Conservation (phyloP, 2,888 invertebrate species). For the Leptura quadrifasciata region DNA sequence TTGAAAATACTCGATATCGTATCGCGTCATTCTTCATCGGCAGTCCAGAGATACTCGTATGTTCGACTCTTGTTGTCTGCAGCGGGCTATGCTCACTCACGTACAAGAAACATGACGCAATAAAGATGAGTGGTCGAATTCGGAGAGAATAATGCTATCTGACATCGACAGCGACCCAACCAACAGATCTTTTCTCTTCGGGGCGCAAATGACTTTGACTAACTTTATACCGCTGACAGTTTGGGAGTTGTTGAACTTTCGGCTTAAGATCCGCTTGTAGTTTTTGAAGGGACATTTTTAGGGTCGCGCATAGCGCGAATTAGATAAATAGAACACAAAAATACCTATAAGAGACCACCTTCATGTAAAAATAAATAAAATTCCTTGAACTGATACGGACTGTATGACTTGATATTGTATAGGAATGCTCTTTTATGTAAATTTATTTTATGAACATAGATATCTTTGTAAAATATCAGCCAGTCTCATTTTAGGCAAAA, state of each 20-base stretch:
- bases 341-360: no score
- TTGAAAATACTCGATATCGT: constrained; percentile 39
- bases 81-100: constrained; percentile 61
- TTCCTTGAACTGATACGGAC: no score
- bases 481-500: no score
- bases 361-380: no score
- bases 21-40: constrained; percentile 62
- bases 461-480: no score
- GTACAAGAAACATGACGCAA: constrained; percentile 69
- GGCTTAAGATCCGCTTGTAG: neutral
- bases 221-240: constrained; percentile 17
- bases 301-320: neutral
- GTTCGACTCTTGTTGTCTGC: constrained; percentile 33
- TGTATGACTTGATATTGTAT: no score
- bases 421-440: no score
- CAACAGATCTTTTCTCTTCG: constrained; percentile 42
- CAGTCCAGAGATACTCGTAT: constrained; percentile 56
- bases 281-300: neutral
- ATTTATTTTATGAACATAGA: no score
- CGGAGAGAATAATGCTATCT: constrained; percentile 38
- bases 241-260: constrained; percentile 5
- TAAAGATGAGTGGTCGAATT: constrained; percentile 67
- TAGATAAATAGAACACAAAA: neutral
- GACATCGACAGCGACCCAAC: constrained; percentile 45
- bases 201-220: constrained; percentile 39